phyloP scores from a whole-genome alignment of 2,113 vertebrate species.

The Aegotheles bennettii region DNA sequence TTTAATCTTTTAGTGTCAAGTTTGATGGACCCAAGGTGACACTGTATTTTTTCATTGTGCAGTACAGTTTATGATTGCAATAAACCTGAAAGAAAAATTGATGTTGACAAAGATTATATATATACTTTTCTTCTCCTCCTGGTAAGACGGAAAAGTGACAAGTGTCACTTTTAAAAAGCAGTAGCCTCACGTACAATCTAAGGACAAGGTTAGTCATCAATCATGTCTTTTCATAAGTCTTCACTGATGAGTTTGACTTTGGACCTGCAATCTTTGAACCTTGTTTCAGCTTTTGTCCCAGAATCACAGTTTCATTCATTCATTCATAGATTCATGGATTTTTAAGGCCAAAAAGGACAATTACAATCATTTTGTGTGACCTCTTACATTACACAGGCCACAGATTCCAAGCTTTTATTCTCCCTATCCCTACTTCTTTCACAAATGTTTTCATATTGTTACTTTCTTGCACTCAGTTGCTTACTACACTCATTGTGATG shows the following conservation, averaged over 20 bases:
- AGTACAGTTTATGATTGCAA: slow-evolving; percentile 45
- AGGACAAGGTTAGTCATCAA: slow-evolving; percentile 12
- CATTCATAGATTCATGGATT: slow-evolving; percentile 39
- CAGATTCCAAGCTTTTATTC: background rate
- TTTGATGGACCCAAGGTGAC: slow-evolving; percentile 44
- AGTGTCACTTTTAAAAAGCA: slow-evolving; percentile 57
- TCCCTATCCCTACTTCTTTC: background rate
- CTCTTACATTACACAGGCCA: background rate
- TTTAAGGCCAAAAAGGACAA: slow-evolving; percentile 33
- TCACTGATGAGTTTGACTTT: slow-evolving; percentile 30
- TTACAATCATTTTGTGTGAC: slow-evolving; percentile 1
- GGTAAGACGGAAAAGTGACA: slow-evolving; percentile 43
- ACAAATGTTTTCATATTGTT: background rate
- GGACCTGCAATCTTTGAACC: slow-evolving; percentile 14
- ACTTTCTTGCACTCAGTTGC: background rate
- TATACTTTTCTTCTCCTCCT: slow-evolving; percentile 31
- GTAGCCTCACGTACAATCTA: background rate
- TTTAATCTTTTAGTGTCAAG: slow-evolving; percentile 65
- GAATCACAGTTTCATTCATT: slow-evolving; percentile 18
- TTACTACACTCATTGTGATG: background rate
- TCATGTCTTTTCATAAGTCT: slow-evolving; percentile 26
- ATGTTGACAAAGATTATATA: slow-evolving; percentile 56
- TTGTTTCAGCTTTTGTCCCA: background rate
- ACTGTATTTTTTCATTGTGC: slow-evolving; percentile 10
- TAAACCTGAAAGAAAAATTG: slow-evolving; percentile 54